A percentile compares a stretch with the other conserved stretches of the same genome.
phyloP scores from a whole-genome alignment of 1,140 invertebrate species.

The Chrysoperla carnea region DNA sequence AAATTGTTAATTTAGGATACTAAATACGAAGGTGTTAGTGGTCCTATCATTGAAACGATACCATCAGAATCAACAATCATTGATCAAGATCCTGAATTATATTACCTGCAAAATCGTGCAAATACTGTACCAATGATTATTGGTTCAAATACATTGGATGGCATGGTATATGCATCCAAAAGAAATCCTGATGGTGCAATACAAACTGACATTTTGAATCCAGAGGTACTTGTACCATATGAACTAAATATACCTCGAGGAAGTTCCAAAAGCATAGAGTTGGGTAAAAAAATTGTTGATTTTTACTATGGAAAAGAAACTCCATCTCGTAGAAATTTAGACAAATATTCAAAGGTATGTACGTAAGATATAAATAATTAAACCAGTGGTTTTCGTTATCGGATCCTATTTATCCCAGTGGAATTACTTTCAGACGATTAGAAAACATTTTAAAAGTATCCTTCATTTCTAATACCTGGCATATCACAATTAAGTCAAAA shows the following conservation, averaged over 20 bases:
- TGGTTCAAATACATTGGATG: slow-evolving; percentile 38
- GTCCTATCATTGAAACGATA: slow-evolving; percentile 24
- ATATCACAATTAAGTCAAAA: too few species aligned
- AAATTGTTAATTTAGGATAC: background rate
- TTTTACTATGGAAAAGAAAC: slow-evolving; percentile 27
- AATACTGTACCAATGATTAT: slow-evolving; percentile 33
- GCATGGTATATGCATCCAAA: slow-evolving; percentile 18
- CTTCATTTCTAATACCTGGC: too few species aligned
- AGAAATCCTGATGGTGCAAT: slow-evolving; percentile 14
- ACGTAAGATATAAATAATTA: background rate
- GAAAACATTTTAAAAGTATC: too few species aligned
- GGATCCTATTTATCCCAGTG: too few species aligned
- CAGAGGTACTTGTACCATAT: background rate
- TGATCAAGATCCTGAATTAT: slow-evolving; percentile 20
- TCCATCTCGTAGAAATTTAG: background rate
- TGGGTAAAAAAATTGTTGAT: slow-evolving; percentile 21
- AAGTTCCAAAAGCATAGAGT: slow-evolving; percentile 9
- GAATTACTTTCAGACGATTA: too few species aligned
- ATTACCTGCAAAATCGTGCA: slow-evolving; percentile 21
- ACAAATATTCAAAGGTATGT: background rate
- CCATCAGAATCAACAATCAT: slow-evolving; percentile 20
- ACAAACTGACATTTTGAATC: slow-evolving; percentile 11
- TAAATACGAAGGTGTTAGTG: slow-evolving; percentile 8
- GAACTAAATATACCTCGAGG: slow-evolving; percentile 2
- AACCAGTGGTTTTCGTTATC: too few species aligned